Evolutionary conservation across 2,888 invertebrate genomes (phyloP).

Genomic region (Lepidocyrtoides sp.): DNA sequence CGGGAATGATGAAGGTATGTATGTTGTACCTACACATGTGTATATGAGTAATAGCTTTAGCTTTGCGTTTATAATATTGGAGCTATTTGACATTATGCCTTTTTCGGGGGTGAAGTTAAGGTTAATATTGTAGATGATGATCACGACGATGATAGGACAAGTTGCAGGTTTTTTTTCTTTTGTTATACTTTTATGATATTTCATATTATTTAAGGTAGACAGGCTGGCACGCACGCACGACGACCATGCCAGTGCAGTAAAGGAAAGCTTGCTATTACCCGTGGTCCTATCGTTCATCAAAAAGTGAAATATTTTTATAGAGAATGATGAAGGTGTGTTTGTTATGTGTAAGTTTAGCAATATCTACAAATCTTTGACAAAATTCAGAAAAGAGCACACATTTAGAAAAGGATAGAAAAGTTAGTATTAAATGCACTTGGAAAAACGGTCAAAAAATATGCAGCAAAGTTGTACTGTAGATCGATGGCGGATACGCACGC

Average conservation of each 20-base stretch:
- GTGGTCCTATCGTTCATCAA: constrained; percentile 53
- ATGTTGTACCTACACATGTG: neutral
- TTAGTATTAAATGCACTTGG: neutral
- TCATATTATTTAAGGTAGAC: constrained; percentile 65
- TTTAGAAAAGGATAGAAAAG: constrained; percentile 8
- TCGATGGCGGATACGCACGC: neutral
- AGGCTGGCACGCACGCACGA: constrained; percentile 68
- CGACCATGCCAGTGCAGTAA: too few species aligned
- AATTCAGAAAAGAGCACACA: neutral
- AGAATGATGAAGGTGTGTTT: neutral
- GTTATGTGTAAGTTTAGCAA: too few species aligned
- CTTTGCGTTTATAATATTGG: constrained; percentile 12
- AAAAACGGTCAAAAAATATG: constrained; percentile 5
- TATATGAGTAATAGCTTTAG: too few species aligned
- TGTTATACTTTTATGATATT: constrained; percentile 41
- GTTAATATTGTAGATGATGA: constrained; percentile 71
- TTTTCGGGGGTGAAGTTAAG: constrained; percentile 62
- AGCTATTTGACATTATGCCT: constrained; percentile 58
- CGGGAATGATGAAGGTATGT: neutral
- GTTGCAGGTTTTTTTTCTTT: constrained; percentile 68
- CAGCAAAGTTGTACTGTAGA: neutral
- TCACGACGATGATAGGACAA: constrained; percentile 75
- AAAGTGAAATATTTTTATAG: constrained; percentile 33
- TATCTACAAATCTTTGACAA: neutral
- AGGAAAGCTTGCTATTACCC: too few species aligned